A percentile compares a stretch with the other conserved stretches of the same genome.
phyloP scores from a whole-genome alignment of 37 sponge, comb jelly and placozoan species.

The Ephydatia muelleri region DNA sequence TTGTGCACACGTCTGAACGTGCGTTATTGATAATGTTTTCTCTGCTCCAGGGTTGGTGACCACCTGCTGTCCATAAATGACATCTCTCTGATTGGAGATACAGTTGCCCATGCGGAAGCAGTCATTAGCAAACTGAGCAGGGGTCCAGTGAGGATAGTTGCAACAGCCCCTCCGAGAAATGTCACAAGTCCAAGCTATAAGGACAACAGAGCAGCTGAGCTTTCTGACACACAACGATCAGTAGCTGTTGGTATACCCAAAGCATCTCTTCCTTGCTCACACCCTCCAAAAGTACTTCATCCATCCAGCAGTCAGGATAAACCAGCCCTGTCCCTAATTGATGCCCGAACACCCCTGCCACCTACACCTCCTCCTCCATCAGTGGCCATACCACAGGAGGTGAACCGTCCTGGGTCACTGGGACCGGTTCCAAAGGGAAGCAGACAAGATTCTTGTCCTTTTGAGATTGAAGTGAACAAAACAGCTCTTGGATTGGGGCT shows the following conservation, averaged over 20 bases:
- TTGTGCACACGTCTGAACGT: too few relatives aligned
- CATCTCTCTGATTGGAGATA: constrained; percentile 16
- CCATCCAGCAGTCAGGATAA: too few relatives aligned
- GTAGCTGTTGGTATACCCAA: too few relatives aligned
- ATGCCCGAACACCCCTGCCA: not conserved
- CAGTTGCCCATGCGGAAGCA: constrained; percentile 28
- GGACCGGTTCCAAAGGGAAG: constrained; percentile 38
- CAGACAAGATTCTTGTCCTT: constrained; percentile 47
- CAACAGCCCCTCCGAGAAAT: constrained; percentile 69
- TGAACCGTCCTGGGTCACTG: constrained; percentile 16
- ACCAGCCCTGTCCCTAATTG: too few relatives aligned
- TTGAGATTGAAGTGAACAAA: constrained; percentile 67
- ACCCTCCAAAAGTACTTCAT: too few relatives aligned
- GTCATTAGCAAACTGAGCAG: constrained; percentile 56
- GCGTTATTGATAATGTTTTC: not conserved
- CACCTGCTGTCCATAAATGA: constrained; percentile 64
- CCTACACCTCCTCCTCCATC: constrained; percentile 20
- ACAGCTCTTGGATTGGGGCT: constrained; percentile 67
- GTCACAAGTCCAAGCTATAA: constrained; percentile 18
- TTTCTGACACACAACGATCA: too few relatives aligned
- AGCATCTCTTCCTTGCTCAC: too few relatives aligned
- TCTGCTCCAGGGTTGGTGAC: constrained; percentile 61
- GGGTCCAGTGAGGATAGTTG: constrained; percentile 54
- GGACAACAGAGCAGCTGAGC: too few relatives aligned
- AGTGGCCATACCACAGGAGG: not conserved